Conservation (phyloP, 2,888 invertebrate species). For the Drosophila nr. fundita region DNA sequence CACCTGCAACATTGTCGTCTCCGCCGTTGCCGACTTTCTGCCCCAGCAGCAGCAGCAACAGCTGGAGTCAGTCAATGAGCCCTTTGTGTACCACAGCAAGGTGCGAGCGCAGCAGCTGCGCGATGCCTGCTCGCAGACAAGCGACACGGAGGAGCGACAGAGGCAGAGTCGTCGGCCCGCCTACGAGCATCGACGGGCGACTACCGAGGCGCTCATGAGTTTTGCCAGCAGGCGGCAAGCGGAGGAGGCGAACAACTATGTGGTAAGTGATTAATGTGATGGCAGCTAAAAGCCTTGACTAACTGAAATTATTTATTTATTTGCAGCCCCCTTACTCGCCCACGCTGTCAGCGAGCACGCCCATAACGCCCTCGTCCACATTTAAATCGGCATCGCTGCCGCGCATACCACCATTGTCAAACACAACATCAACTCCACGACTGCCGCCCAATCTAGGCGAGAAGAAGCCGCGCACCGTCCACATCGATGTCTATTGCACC, state of each 20-base stretch:
- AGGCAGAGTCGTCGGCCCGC: conserved; percentile 70
- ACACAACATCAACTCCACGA: conserved; percentile 19
- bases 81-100: conserved; percentile 83
- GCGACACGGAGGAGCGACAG: conserved; percentile 83
- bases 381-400: conserved; percentile 83
- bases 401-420: conserved; percentile 74
- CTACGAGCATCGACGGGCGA: conserved; percentile 79
- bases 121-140: conserved; percentile 84
- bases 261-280: conserved; percentile 67
- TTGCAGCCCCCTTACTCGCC: conserved; percentile 71
- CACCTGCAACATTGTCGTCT: conserved; percentile 89
- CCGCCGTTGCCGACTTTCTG: conserved; percentile 84
- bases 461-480: conserved; percentile 88
- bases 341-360: conserved; percentile 37
- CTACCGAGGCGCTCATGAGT: conserved; percentile 75
- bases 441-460: conserved; percentile 63
- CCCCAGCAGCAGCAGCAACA: conserved; percentile 52
- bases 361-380: conserved; percentile 73
- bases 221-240: conserved; percentile 64
- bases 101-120: conserved; percentile 83
- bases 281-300: not conserved
- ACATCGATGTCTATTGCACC: conserved; percentile 91
- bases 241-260: conserved; percentile 84
- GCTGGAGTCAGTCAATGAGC: conserved; percentile 66
- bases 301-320: not conserved